phyloP scores from a whole-genome alignment of 2,888 invertebrate genomes.

The Agriopis marginaria region DNA sequence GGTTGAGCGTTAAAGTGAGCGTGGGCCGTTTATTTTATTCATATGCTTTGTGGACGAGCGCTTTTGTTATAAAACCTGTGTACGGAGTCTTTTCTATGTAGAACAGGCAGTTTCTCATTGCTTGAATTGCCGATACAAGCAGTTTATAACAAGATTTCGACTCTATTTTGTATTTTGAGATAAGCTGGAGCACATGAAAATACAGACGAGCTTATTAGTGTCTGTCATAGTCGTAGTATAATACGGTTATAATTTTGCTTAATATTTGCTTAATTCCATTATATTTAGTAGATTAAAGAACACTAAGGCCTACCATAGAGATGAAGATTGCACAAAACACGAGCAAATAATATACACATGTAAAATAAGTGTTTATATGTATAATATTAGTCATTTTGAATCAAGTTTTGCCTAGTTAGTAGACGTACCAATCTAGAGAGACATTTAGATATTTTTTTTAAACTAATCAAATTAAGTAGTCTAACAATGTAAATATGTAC shows the following conservation, averaged over 20 bases:
- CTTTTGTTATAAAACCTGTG: slow-evolving; percentile 65
- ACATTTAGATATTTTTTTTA: too few species aligned
- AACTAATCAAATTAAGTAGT: too few species aligned
- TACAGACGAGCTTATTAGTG: slow-evolving; percentile 42
- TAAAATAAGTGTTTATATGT: too few species aligned
- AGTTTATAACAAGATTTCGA: slow-evolving; percentile 57
- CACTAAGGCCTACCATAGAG: neutral
- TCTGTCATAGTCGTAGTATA: slow-evolving; percentile 35
- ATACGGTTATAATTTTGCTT: slow-evolving; percentile 16
- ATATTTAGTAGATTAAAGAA: slow-evolving; percentile 14
- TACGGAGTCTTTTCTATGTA: slow-evolving; percentile 64
- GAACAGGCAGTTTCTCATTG: slow-evolving; percentile 72
- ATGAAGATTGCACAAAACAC: neutral
- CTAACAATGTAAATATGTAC: too few species aligned
- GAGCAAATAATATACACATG: too few species aligned
- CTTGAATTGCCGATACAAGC: slow-evolving; percentile 64
- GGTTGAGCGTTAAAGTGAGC: slow-evolving; percentile 67
- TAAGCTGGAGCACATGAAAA: slow-evolving; percentile 37
- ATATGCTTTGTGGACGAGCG: slow-evolving; percentile 63
- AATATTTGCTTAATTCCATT: slow-evolving; percentile 10
- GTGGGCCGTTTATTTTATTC: slow-evolving; percentile 79
- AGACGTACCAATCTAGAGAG: too few species aligned
- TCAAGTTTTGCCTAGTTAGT: too few species aligned
- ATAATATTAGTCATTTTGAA: too few species aligned
- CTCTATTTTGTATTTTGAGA: slow-evolving; percentile 47